Base-by-base conservation (phyloP, 2,113 vertebrate species). In the Aplodontia rufa region DNA sequence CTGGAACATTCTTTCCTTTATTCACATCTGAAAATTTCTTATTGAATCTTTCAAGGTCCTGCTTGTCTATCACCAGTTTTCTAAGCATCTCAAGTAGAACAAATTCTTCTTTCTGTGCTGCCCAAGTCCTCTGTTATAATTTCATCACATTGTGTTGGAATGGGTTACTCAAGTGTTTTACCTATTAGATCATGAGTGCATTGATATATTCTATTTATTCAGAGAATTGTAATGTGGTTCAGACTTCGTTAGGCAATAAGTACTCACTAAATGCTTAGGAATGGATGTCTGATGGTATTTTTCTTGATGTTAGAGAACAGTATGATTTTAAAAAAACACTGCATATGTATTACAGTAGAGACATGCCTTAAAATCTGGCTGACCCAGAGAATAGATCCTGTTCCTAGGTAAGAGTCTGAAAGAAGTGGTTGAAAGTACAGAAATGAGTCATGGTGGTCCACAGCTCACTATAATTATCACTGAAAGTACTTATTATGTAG, bases 31-130 rank as follows among this genome's bases (percentile, higher is more conserved):
- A 69, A 69, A 69, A 58, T 76, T 81, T 92, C n/a, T 35, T 45
- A 14, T n/a, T 83, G 90, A 32, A 87, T 94, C 22, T 94, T 82
- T 95, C 64, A 93, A 87, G 79, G 51, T 49, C 20, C 51, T 79
- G 37, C 40, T 86, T 93, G 13, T 85, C 79, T 75, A 53, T 84
- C 20, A 82, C 26, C 45, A 88, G 4, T 87, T 93, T 85, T 51
- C 19, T 84, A 91, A 47, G 74, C 30, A 87, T 28, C 8, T 71
- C 47, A 81, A 85, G 19, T 40, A 92, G 81, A 93, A 90, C 19
- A 58, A 55, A 42, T 72, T 74, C 1, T 80, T 89, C 40, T 62
- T 20, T 58, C 28, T 79, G 22, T 84, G 49, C 45, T 51, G 12
- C 24, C 17, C 32, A 58, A 82, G 45, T 28, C 62, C 28, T 74